Evolutionary conservation across 2,888 invertebrate genomes (phyloP).

Genomic region (Mechanitis messenoides): DNA sequence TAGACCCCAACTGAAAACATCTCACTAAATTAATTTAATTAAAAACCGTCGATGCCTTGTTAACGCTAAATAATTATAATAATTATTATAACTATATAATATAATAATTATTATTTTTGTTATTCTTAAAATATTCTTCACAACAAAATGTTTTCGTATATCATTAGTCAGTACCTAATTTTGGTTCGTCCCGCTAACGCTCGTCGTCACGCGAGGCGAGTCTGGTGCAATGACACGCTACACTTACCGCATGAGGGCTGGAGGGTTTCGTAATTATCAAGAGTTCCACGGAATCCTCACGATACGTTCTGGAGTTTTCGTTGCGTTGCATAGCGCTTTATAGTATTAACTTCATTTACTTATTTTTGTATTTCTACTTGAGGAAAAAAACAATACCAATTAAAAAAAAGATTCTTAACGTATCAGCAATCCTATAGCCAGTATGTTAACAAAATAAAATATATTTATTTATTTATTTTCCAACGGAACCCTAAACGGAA

Average conservation of each 20-base stretch:
- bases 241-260: constrained; percentile 17
- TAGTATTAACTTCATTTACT: background rate
- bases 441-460: background rate
- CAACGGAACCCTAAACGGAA: background rate
- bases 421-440: no score
- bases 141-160: constrained; percentile 14
- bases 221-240: constrained; percentile 21
- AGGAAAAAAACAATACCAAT: background rate
- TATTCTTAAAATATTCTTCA: constrained; percentile 1
- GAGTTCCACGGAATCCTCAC: no score
- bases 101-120: background rate
- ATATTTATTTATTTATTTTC: background rate
- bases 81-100: background rate
- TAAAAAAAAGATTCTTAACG: no score
- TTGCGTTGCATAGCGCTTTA: no score
- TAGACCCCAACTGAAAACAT: no score
- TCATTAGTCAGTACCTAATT: constrained; percentile 15
- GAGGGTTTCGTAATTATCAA: background rate
- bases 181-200: constrained; percentile 14
- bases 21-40: no score
- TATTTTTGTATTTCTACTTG: background rate
- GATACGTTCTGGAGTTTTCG: no score
- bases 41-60: background rate
- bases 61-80: background rate
- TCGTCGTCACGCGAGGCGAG: constrained; percentile 23